Percentiles rank a stretch among this genome's conserved stretches.
Evolutionary conservation across 2,797 vertebrate genomes (phyloP).

Genomic region (Acanthopagrus latus): DNA sequence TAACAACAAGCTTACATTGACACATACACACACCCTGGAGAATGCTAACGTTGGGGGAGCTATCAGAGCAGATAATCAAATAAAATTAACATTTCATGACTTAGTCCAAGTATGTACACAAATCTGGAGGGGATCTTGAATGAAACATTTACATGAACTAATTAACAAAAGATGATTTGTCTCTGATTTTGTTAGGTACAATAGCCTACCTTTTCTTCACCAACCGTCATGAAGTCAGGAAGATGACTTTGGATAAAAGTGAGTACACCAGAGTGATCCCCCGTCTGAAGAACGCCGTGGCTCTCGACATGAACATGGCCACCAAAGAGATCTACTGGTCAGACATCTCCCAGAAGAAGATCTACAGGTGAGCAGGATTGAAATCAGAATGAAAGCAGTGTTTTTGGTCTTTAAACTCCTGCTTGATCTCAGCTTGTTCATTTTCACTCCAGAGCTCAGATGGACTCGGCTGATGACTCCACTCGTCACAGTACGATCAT

Average conservation of each 20-base stretch:
- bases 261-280: slow-evolving; percentile 90
- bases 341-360: slow-evolving; percentile 90
- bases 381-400: rapidly evolving
- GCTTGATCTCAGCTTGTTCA: slow-evolving; percentile 15
- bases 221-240: slow-evolving; percentile 92
- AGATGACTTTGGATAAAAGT: slow-evolving; percentile 91
- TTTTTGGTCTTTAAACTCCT: not conserved
- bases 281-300: slow-evolving; percentile 89
- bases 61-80: too few species aligned
- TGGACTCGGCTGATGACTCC: slow-evolving; percentile 82
- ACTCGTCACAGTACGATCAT: slow-evolving; percentile 83
- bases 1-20: too few species aligned
- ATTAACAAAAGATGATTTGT: not conserved
- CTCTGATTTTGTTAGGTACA: slow-evolving; percentile 79
- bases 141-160: not conserved
- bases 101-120: too few species aligned
- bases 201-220: slow-evolving; percentile 92
- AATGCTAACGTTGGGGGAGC: too few species aligned
- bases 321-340: slow-evolving; percentile 92
- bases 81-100: too few species aligned
- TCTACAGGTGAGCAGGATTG: slow-evolving; percentile 88
- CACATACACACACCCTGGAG: too few species aligned
- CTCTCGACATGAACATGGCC: slow-evolving; percentile 90
- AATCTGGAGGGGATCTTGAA: too few species aligned
- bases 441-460: slow-evolving; percentile 80